Evolutionary conservation across 64 coral and sea anemone species (phyloP), one percentile per base, ranked within the genome.

Genomic region (Stichodactyla helianthus): DNA sequence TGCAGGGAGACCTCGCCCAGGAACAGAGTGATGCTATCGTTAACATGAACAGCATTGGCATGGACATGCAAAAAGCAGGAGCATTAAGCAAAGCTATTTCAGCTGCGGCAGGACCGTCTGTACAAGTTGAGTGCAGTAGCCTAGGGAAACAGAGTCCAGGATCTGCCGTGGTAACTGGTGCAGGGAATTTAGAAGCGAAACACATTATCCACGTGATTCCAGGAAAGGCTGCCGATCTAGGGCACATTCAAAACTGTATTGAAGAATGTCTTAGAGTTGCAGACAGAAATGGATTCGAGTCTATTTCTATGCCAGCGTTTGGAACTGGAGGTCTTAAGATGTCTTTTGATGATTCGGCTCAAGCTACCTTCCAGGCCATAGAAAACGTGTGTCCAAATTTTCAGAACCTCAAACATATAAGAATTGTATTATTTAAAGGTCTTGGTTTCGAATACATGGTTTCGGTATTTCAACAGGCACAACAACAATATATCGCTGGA

Each of bases 1-100:
- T 89, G 61, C 87, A 89, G 20, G 94, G 87, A 17, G 91, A 95
- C 65, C 79, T 95, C 18, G 82, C 87, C 6, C 22, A 85, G 20
- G 90, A 95, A 54, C 71, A 52, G n/a, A 88, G 84, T 50, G 94
- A 95, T 57, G 94, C 91, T n/a, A 90, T 95, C 61, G 74, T 95
- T 4, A 95, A 95, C 22, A 83, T 95, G 6, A 93, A 35, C 53
- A 76, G 94, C 51, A 70, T 84, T 18, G 57, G 89, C 53, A 92
- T 95, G 94, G 76, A 85, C 35, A 87, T 95, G 94, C 59, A 84
- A 22, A 89, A 87, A 4, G 94, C 94, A 31, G 94, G 94, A 1
- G 91, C 78, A 14, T 25, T 95, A 9, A 95, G 94, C 71, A 89
- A 92, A 87, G 90, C 83, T 8, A 85, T 95, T 54, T 82, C 87